These are phyloP conservation scores for Lordiphosa clarofinis DNA, from an alignment of 1,140 invertebrate genomes.

Conservation along the genomic window DNA sequence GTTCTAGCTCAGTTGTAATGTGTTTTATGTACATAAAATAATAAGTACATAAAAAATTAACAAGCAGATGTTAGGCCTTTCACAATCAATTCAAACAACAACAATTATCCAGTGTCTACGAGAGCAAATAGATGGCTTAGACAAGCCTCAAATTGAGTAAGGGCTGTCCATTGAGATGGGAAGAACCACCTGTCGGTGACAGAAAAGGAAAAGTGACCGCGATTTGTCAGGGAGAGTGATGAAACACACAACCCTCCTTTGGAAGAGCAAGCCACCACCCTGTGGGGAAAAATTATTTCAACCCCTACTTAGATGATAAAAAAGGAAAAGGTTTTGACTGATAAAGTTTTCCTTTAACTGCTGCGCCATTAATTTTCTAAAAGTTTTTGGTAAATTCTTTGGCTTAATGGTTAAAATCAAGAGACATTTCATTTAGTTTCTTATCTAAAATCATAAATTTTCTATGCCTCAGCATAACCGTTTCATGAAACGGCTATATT, in stretches of 20 bases:
- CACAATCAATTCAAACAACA: slow-evolving; percentile 11
- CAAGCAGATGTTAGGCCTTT: slow-evolving; percentile 44
- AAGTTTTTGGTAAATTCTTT: slow-evolving; percentile 12
- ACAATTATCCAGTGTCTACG: background rate
- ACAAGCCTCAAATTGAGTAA: background rate
- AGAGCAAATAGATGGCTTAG: slow-evolving; percentile 4
- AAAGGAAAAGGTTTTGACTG: no score
- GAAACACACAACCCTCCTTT: no score
- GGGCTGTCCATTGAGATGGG: background rate
- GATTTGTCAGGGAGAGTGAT: background rate
- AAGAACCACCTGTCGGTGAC: slow-evolving; percentile 37
- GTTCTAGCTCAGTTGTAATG: background rate
- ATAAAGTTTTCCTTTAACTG: background rate
- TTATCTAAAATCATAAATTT: background rate
- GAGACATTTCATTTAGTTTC: no score
- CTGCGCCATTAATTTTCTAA: slow-evolving; percentile 22
- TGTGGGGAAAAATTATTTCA: no score
- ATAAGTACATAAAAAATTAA: slow-evolving; percentile 54
- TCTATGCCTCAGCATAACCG: slow-evolving; percentile 1
- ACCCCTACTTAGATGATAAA: no score
- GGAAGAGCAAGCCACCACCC: no score
- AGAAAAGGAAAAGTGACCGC: background rate
- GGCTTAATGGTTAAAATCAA: no score
- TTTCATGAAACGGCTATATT: slow-evolving; percentile 11
- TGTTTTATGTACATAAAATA: slow-evolving; percentile 42